phyloP scores from a whole-genome alignment of 2,113 vertebrate genomes.

The Pyrgilauda ruficollis region DNA sequence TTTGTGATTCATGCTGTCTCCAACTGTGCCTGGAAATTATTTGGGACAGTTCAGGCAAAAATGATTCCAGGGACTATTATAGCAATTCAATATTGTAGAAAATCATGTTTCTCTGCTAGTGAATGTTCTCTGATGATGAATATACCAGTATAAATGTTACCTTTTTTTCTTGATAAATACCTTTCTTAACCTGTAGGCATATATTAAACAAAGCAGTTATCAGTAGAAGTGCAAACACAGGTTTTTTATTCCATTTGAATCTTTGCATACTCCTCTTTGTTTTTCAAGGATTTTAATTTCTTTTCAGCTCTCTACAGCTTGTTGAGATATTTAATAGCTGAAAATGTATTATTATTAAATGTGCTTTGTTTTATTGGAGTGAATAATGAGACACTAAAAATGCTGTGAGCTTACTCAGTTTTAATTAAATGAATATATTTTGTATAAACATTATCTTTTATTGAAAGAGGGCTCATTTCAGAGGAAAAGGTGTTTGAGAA shows the following conservation, averaged over 20 bases:
- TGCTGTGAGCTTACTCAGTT: background rate
- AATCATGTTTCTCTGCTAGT: background rate
- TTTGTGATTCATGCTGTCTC: background rate
- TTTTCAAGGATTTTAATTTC: background rate
- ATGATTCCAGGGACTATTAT: background rate
- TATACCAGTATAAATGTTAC: background rate
- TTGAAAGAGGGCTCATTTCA: background rate
- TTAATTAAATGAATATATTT: constrained; percentile 26
- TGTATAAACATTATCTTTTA: background rate
- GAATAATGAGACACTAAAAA: constrained; percentile 4
- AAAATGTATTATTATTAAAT: constrained; percentile 7
- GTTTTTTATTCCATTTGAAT: background rate
- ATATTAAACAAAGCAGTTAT: background rate
- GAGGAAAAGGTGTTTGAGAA: background rate
- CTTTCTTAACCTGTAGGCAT: background rate
- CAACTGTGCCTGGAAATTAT: background rate
- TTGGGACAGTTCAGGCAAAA: background rate
- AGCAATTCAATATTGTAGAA: background rate
- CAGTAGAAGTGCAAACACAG: background rate
- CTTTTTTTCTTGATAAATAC: background rate
- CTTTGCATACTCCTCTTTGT: background rate
- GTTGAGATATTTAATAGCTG: background rate
- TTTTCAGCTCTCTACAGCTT: background rate
- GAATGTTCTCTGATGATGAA: background rate
- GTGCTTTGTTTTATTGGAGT: background rate